phyloP scores from a whole-genome alignment of 2,113 vertebrate species.

The Euleptes europaea region DNA sequence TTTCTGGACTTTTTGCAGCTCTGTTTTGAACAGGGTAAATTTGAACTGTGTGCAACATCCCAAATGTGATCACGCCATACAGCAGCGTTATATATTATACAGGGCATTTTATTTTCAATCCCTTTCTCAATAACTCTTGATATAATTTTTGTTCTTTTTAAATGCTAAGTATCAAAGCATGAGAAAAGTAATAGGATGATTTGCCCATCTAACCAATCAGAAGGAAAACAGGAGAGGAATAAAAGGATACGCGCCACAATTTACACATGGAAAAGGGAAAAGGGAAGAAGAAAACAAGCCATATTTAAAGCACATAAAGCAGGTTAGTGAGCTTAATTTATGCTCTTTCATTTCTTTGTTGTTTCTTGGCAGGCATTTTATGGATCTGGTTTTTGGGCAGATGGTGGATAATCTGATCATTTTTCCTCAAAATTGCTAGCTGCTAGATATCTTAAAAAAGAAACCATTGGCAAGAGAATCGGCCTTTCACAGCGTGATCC shows the following conservation, averaged over 20 bases:
- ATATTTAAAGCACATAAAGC: neutral
- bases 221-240: fast-evolving
- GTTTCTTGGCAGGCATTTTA: neutral
- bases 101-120: too few species aligned
- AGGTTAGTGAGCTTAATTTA: neutral
- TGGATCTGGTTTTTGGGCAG: neutral
- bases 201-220: neutral
- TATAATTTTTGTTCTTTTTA: neutral
- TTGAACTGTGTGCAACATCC: too few species aligned
- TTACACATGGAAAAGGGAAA: neutral
- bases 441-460: neutral
- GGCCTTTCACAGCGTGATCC: neutral
- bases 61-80: too few species aligned
- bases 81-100: too few species aligned
- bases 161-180: neutral
- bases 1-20: too few species aligned
- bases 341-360: neutral
- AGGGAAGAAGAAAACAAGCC: neutral
- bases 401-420: too few species aligned
- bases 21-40: too few species aligned
- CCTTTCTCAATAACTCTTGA: too few species aligned
- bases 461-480: neutral
- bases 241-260: neutral
- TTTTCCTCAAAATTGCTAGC: neutral
- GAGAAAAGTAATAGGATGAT: neutral